phyloP scores from a whole-genome alignment of 1,140 invertebrate species.

The Dermatophagoides farinae region DNA sequence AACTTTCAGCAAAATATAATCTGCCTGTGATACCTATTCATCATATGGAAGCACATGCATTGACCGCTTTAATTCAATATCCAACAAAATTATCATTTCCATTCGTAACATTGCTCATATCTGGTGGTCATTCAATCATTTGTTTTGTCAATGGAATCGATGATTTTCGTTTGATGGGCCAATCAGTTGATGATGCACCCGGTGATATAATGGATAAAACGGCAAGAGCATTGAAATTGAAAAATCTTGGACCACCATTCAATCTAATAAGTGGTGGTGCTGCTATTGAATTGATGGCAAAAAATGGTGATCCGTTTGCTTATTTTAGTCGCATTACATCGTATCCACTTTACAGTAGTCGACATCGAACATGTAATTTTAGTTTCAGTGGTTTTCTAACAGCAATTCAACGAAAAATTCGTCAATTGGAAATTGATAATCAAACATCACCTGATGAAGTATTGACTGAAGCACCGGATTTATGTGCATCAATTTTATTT shows the following conservation, averaged over 20 bases:
- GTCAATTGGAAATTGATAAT: neutral
- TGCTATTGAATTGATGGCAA: slow-evolving; percentile 61
- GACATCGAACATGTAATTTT: slow-evolving; percentile 49
- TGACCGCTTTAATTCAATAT: slow-evolving; percentile 36
- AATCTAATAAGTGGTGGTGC: slow-evolving; percentile 50
- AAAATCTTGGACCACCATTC: slow-evolving; percentile 47
- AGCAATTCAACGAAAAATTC: neutral
- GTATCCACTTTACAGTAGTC: neutral
- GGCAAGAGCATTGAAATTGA: slow-evolving; percentile 60
- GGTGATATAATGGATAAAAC: slow-evolving; percentile 80
- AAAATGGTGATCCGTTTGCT: slow-evolving; percentile 39
- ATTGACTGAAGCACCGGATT: slow-evolving; percentile 53
- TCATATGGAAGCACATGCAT: slow-evolving; percentile 96
- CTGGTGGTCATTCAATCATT: slow-evolving; percentile 74
- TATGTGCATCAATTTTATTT: slow-evolving; percentile 66
- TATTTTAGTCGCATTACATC: slow-evolving; percentile 26
- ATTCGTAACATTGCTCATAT: slow-evolving; percentile 67
- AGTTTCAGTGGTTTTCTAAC: slow-evolving; percentile 44
- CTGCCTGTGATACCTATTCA: slow-evolving; percentile 87
- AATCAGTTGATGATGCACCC: slow-evolving; percentile 58
- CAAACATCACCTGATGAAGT: slow-evolving; percentile 32
- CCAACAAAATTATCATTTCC: slow-evolving; percentile 53
- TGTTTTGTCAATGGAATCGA: slow-evolving; percentile 49
- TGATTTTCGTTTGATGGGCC: slow-evolving; percentile 27
- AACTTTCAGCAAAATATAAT: slow-evolving; percentile 41